These are phyloP conservation scores for Eupithecia subfuscata DNA, from an alignment of 2,888 invertebrate species.

Conservation along the genomic window DNA sequence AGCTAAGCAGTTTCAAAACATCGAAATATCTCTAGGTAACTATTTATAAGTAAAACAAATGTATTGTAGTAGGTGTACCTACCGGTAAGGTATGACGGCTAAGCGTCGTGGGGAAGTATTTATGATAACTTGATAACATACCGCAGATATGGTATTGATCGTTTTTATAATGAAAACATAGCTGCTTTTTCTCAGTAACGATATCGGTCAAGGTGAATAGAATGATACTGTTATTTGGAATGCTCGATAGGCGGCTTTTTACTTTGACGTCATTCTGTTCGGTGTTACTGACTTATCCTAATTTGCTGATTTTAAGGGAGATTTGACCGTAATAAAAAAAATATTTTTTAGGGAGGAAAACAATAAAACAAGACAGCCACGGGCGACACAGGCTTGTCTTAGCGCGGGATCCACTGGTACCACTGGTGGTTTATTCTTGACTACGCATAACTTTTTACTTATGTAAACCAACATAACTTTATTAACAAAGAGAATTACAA, in stretches of 20 bases:
- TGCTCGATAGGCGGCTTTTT: slow-evolving; percentile 14
- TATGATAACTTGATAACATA: slow-evolving; percentile 5
- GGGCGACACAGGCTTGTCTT: no score
- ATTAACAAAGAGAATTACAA: no score
- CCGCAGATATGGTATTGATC: slow-evolving; percentile 3
- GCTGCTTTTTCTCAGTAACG: neutral
- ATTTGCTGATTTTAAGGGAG: slow-evolving; percentile 26
- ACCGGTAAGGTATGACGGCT: neutral
- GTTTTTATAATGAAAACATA: slow-evolving; percentile 4
- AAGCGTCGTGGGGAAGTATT: neutral
- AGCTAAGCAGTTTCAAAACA: no score
- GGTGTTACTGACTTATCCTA: slow-evolving; percentile 19
- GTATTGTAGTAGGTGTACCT: neutral
- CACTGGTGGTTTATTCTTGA: no score
- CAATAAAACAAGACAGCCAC: neutral
- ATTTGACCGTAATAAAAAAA: neutral
- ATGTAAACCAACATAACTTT: no score
- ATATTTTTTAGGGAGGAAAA: neutral
- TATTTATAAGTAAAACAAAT: no score
- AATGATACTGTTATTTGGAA: neutral
- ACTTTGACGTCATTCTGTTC: slow-evolving; percentile 18
- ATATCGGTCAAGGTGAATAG: slow-evolving; percentile 26
- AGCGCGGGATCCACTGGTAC: no score
- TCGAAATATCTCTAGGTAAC: neutral
- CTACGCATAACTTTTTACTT: no score